These are phyloP conservation scores for Gobio gobio DNA, from an alignment of 2,113 vertebrate species.

Conservation along the genomic window DNA sequence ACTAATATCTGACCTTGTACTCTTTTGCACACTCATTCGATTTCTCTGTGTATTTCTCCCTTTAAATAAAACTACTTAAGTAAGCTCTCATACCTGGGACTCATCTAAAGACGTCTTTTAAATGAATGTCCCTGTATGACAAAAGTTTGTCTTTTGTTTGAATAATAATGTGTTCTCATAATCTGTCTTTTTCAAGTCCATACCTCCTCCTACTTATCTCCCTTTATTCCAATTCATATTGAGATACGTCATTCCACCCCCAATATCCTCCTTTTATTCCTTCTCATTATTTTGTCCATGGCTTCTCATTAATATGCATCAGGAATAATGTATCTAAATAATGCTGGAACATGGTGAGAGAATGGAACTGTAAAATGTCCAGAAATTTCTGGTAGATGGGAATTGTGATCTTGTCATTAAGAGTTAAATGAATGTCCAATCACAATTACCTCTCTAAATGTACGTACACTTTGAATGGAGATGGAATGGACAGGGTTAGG, in stretches of 20 bases:
- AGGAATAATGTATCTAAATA: slow-evolving; percentile 59
- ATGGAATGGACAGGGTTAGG: slow-evolving; percentile 34
- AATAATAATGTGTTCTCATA: slow-evolving; percentile 40
- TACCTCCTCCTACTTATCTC: slow-evolving; percentile 33
- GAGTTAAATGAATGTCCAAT: slow-evolving; percentile 46
- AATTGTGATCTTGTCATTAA: slow-evolving; percentile 60
- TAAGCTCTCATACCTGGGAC: slow-evolving; percentile 14
- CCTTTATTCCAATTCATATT: slow-evolving; percentile 31
- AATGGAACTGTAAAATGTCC: slow-evolving; percentile 48
- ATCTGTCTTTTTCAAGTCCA: slow-evolving; percentile 35
- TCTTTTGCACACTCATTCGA: background rate
- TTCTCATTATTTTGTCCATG: slow-evolving; percentile 44
- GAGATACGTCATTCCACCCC: slow-evolving; percentile 33
- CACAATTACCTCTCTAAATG: slow-evolving; percentile 49
- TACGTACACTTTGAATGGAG: slow-evolving; percentile 40
- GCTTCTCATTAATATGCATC: slow-evolving; percentile 55
- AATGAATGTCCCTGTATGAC: slow-evolving; percentile 13
- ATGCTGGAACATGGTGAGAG: slow-evolving; percentile 53
- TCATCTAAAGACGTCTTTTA: slow-evolving; percentile 2
- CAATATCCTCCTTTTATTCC: background rate
- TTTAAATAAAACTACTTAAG: slow-evolving; percentile 27
- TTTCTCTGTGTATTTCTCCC: background rate
- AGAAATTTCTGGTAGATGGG: slow-evolving; percentile 51
- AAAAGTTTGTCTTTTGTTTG: slow-evolving; percentile 20
- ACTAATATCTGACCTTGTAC: slow-evolving; percentile 4